A percentile compares a stretch with the other conserved stretches of the same genome.
These are phyloP conservation scores for Eilema caniola DNA, from an alignment of 2,888 invertebrate genomes.

Conservation along the genomic window DNA sequence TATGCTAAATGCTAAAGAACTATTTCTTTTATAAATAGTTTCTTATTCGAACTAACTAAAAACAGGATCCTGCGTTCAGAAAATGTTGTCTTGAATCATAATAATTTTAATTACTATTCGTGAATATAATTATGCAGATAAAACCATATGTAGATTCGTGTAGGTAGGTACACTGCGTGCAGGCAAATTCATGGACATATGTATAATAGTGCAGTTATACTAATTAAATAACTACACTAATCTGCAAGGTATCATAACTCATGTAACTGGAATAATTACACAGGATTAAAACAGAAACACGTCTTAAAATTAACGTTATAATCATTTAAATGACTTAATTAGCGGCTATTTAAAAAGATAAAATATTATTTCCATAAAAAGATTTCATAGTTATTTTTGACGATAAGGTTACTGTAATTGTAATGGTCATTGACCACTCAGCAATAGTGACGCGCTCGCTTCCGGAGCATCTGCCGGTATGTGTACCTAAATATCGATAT, in stretches of 20 bases:
- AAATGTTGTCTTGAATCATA: background rate
- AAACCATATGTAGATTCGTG: background rate
- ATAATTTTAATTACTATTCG: background rate
- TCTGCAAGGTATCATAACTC: constrained; percentile 12
- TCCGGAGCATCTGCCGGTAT: constrained; percentile 37
- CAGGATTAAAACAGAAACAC: constrained; percentile 8
- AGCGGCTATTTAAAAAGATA: constrained; percentile 21
- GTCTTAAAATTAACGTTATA: constrained; percentile 35
- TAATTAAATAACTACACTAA: constrained; percentile 10
- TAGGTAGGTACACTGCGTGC: background rate
- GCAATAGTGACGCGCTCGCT: constrained; percentile 31
- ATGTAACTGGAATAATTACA: constrained; percentile 24
- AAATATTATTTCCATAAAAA: constrained; percentile 16
- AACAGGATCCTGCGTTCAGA: background rate
- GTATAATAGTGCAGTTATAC: constrained; percentile 14
- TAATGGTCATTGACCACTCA: constrained; percentile 38
- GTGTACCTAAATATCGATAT: constrained; percentile 22
- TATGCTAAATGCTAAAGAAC: too few species aligned
- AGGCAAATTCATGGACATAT: background rate
- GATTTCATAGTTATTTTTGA: background rate
- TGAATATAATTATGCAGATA: constrained; percentile 1
- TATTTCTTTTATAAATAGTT: background rate
- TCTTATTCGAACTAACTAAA: background rate
- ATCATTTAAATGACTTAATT: constrained; percentile 42
- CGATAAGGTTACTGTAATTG: constrained; percentile 1